These are phyloP conservation scores for Incurvaria masculella DNA, from an alignment of 2,888 invertebrate species.

Conservation along the genomic window DNA sequence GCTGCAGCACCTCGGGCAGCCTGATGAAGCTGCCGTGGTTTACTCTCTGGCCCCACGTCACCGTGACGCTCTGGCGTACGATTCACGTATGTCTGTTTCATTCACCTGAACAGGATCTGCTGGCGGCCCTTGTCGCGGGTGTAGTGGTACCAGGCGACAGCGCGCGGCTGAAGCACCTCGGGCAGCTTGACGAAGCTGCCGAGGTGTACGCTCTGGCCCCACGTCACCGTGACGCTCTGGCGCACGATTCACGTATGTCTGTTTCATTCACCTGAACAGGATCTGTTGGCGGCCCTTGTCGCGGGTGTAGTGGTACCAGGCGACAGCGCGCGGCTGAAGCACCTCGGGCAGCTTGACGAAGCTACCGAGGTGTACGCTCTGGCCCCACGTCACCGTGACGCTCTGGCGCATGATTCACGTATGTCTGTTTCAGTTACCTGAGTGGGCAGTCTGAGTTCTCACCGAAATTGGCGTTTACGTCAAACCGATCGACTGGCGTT, in stretches of 20 bases:
- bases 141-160: slow-evolving; percentile 86
- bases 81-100: no score
- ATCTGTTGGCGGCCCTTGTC: slow-evolving; percentile 84
- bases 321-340: slow-evolving; percentile 75
- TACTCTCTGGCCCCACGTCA: slow-evolving; percentile 93
- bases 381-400: slow-evolving; percentile 92
- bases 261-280: slow-evolving; percentile 67
- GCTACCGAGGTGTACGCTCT: slow-evolving; percentile 88
- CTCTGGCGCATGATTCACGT: slow-evolving; percentile 85
- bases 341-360: slow-evolving; percentile 90
- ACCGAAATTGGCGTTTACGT: no score
- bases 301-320: slow-evolving; percentile 87
- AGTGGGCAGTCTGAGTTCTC: no score
- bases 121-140: slow-evolving; percentile 85
- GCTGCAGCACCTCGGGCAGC: slow-evolving; percentile 82
- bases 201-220: slow-evolving; percentile 90
- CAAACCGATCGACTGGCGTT: no score
- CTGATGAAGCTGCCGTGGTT: slow-evolving; percentile 90
- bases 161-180: slow-evolving; percentile 77
- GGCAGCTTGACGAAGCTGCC: slow-evolving; percentile 92
- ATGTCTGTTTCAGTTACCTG: no score
- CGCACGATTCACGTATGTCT: no score
- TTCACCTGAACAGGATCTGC: slow-evolving; percentile 70
- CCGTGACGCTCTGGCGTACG: slow-evolving; percentile 83
- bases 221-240: slow-evolving; percentile 88